These are phyloP conservation scores for Heliconius ethilla DNA, from an alignment of 2,888 invertebrate species.

Conservation along the genomic window DNA sequence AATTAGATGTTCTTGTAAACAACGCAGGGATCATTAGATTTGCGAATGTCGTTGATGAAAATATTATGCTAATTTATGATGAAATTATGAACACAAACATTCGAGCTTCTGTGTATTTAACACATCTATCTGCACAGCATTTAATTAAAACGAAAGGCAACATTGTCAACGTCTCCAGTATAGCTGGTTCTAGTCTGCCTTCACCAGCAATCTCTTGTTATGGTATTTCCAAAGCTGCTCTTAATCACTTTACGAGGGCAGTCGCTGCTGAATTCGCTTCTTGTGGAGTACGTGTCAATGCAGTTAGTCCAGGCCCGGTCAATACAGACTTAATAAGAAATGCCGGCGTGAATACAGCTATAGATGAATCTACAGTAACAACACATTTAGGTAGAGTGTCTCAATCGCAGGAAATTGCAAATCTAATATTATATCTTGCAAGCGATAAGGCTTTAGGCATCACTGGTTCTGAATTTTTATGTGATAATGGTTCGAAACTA, in stretches of 20 bases:
- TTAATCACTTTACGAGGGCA: neutral
- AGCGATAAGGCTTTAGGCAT: neutral
- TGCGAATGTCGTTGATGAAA: neutral
- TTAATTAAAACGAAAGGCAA: neutral
- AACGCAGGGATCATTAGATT: neutral
- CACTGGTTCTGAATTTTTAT: neutral
- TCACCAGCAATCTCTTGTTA: neutral
- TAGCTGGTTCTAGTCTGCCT: neutral
- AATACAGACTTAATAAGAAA: conserved; percentile 74
- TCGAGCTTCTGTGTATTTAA: neutral
- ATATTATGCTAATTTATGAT: neutral
- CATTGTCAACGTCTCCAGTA: neutral
- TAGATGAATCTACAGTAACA: neutral
- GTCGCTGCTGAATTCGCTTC: conserved; percentile 84
- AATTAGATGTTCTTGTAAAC: neutral
- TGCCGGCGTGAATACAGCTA: neutral
- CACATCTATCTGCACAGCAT: neutral
- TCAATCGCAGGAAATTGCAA: conserved; percentile 45
- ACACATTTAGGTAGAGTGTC: conserved; percentile 44
- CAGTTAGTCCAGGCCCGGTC: conserved; percentile 52
- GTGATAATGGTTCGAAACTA: neutral
- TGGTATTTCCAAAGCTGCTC: neutral
- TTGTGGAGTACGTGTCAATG: conserved; percentile 86
- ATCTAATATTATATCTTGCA: neutral
- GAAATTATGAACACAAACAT: neutral